Evolutionary conservation across 2,888 invertebrate species (phyloP), one percentile per base, ranked within the genome.

Genomic region (Hirudinaria manillensis): DNA sequence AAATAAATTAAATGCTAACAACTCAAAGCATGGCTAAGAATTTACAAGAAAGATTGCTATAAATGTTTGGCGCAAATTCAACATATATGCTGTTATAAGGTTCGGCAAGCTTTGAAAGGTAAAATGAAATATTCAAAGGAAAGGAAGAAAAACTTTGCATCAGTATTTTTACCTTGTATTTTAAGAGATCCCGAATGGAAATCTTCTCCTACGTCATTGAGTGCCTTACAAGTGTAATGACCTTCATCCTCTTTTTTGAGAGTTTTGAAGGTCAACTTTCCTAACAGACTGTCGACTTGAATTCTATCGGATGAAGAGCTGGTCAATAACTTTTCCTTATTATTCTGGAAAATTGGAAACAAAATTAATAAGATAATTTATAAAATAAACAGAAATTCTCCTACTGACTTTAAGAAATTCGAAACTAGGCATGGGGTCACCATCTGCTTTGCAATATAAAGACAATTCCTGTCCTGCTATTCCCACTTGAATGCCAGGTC

Each of bases 401-500:
- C 36, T n/a, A 56, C 71, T 27, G 56, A 79, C 79, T 76, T 75
- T 78, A 56, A 67, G 78, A 75, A 79, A 79, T 68, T 78, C 77
- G 38, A 77, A 79, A 61, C 78, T 79, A n/a, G 79, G 79, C 34
- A 61, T 55, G 13, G 79, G 79, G 13, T 76, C 65, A 56, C 79
- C 78, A 21, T 51, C 66, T 6, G 78, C 79, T 32, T 75, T 72
- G 45, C 79, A 79, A 13, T 74, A 74, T 29, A 79, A 16, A 1
- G 74, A 61, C 70, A 77, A 66, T 56, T 77, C 78, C 2, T 77
- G 76, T 16, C 77, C 78, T 55, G 77, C 78, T 29, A 77, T 75
- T 66, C 79, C 79, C 38, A 72, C 55, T 38, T 72, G 32, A 2
- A 36, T n/a, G 24, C 74, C 78, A 21, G 74, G 55, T 6, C 66